A percentile compares a stretch with the other conserved stretches of the same genome.
Conservation (phyloP, 2,888 invertebrate genomes). For the Tryphoninae sp. region DNA sequence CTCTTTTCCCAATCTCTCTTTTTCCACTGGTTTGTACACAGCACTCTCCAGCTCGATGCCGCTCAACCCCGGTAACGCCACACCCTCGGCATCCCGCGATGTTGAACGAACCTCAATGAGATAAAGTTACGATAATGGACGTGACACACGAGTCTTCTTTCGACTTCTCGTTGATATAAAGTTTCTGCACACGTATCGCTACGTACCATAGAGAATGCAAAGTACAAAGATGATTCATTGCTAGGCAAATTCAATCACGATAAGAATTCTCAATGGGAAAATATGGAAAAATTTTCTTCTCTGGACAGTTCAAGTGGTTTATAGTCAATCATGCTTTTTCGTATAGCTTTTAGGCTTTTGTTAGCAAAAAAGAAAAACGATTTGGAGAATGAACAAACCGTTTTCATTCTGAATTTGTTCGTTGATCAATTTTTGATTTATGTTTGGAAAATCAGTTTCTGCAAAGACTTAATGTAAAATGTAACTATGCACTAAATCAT, state of each 20-base stretch:
- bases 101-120: slow-evolving; percentile 49
- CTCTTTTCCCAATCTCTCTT: neutral
- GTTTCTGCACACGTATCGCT: neutral
- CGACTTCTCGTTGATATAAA: slow-evolving; percentile 7
- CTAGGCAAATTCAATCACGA: neutral
- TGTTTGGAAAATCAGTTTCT: neutral
- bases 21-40: neutral
- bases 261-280: neutral
- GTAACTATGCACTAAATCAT: too few relatives aligned
- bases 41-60: neutral
- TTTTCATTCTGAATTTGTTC: neutral
- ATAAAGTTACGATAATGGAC: slow-evolving; percentile 31
- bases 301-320: neutral
- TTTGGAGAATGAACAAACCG: neutral
- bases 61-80: slow-evolving; percentile 46
- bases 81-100: slow-evolving; percentile 56
- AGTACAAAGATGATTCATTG: neutral
- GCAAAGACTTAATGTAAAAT: neutral
- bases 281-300: neutral
- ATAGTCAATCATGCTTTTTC: neutral
- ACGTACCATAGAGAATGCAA: neutral
- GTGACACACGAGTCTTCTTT: slow-evolving; percentile 13
- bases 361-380: neutral
- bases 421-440: neutral
- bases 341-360: neutral